These are phyloP conservation scores for Dryas iulia DNA, from an alignment of 1,140 invertebrate genomes.

Conservation along the genomic window DNA sequence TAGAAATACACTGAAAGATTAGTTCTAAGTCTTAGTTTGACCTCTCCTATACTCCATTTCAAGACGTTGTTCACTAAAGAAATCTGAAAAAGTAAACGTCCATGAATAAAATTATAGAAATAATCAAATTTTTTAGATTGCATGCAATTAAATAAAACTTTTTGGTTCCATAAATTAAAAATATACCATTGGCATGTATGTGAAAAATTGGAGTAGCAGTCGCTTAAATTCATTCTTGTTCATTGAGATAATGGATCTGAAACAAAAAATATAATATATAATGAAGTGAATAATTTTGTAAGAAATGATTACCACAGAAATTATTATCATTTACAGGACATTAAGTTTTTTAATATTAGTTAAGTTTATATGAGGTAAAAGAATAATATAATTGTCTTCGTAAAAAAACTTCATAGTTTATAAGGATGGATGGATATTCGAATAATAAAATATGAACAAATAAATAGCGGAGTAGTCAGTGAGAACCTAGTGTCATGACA, in stretches of 20 bases:
- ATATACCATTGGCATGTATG: constrained; percentile 89
- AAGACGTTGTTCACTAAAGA: constrained; percentile 95
- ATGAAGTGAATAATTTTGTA: not conserved
- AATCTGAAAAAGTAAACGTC: constrained; percentile 81
- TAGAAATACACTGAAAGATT: constrained; percentile 93
- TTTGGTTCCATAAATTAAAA: too few relatives aligned
- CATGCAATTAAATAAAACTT: too few relatives aligned
- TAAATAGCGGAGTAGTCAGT: too few relatives aligned
- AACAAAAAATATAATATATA: constrained; percentile 67
- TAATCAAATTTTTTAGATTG: not conserved
- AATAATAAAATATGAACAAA: too few relatives aligned
- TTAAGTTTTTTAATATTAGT: too few relatives aligned
- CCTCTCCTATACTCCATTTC: constrained; percentile 96
- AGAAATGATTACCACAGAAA: not conserved
- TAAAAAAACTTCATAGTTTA: too few relatives aligned
- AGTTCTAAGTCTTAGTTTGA: constrained; percentile 94
- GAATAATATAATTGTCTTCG: too few relatives aligned
- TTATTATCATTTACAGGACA: not conserved
- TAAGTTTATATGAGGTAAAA: too few relatives aligned
- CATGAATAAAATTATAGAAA: not conserved
- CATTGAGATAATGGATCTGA: constrained; percentile 95
- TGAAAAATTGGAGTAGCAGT: constrained; percentile 88
- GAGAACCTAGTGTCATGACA: too few relatives aligned
- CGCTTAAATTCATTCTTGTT: constrained; percentile 88
- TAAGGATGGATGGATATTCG: too few relatives aligned